These are phyloP conservation scores for Mayetiola destructor DNA, from an alignment of 2,888 invertebrate genomes.

Conservation along the genomic window DNA sequence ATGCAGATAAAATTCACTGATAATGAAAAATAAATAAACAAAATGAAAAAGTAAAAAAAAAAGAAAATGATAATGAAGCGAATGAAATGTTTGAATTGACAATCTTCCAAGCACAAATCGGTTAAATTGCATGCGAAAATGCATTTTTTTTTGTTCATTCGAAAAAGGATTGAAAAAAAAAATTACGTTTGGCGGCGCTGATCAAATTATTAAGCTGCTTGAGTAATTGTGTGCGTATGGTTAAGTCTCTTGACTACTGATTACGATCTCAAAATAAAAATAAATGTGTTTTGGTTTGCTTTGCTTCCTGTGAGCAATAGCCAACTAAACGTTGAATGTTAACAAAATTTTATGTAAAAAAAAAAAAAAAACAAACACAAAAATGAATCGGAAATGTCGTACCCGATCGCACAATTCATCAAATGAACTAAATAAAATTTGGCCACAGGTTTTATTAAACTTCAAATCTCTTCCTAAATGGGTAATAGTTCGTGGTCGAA, in stretches of 20 bases:
- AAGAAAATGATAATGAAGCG: not conserved
- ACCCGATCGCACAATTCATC: constrained; percentile 82
- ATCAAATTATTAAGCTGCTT: too few relatives aligned
- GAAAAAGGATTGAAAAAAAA: too few relatives aligned
- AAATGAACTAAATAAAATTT: constrained; percentile 78
- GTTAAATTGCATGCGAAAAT: not conserved
- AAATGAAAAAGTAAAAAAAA: not conserved
- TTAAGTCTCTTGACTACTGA: too few relatives aligned
- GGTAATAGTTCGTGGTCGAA: constrained; percentile 68
- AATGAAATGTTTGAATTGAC: not conserved
- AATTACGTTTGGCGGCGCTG: too few relatives aligned
- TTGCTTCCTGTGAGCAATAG: not conserved
- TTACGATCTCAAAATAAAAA: too few relatives aligned
- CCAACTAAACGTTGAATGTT: not conserved
- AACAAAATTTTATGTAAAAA: not conserved
- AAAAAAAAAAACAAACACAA: too few relatives aligned
- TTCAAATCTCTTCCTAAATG: constrained; percentile 81
- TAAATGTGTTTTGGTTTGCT: too few relatives aligned
- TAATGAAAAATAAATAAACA: not conserved
- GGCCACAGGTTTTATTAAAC: constrained; percentile 82
- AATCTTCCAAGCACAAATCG: not conserved
- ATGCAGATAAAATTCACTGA: not conserved
- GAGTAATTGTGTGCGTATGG: too few relatives aligned
- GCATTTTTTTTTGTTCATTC: too few relatives aligned
- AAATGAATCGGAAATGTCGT: constrained; percentile 24